Percentiles rank a stretch among this genome's conserved stretches.
These are phyloP conservation scores for Drosophila erecta DNA, from an alignment of 1,140 invertebrate species.

Conservation along the genomic window DNA sequence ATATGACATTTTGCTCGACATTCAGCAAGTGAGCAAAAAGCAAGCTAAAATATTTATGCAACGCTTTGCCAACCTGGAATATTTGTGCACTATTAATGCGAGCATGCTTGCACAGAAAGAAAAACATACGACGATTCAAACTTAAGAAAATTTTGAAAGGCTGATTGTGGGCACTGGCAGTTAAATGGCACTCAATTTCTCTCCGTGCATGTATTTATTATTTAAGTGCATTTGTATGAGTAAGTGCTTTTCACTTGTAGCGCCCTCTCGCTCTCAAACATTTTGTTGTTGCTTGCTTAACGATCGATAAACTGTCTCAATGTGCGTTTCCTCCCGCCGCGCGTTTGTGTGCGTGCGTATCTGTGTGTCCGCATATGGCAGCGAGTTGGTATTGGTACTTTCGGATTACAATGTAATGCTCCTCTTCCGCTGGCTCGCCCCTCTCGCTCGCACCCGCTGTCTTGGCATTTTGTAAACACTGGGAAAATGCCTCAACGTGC, in stretches of 20 bases:
- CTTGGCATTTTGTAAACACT: constrained; percentile 43
- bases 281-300: constrained; percentile 43
- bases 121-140: not conserved
- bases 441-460: not conserved
- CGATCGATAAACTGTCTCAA: constrained; percentile 73
- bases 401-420: constrained; percentile 72
- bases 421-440: constrained; percentile 20
- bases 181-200: not conserved
- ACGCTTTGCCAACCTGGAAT: constrained; percentile 61
- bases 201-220: constrained; percentile 44
- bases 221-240: constrained; percentile 41
- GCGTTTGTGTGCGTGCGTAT: constrained; percentile 33
- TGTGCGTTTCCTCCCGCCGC: constrained; percentile 39
- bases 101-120: not conserved
- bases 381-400: constrained; percentile 20
- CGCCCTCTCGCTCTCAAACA: constrained; percentile 26
- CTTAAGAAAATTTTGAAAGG: not conserved
- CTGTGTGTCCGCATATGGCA: constrained; percentile 29
- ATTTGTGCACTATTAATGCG: constrained; percentile 41
- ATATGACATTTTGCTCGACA: constrained; percentile 71
- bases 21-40: constrained; percentile 28
- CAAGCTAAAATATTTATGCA: constrained; percentile 66
- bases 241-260: constrained; percentile 36
- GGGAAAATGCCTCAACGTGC: constrained; percentile 25
- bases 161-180: not conserved